Evolutionary conservation across 2,888 invertebrate species (phyloP), one percentile per base, ranked within the genome.

Genomic region (Eubasilissa splendida): DNA sequence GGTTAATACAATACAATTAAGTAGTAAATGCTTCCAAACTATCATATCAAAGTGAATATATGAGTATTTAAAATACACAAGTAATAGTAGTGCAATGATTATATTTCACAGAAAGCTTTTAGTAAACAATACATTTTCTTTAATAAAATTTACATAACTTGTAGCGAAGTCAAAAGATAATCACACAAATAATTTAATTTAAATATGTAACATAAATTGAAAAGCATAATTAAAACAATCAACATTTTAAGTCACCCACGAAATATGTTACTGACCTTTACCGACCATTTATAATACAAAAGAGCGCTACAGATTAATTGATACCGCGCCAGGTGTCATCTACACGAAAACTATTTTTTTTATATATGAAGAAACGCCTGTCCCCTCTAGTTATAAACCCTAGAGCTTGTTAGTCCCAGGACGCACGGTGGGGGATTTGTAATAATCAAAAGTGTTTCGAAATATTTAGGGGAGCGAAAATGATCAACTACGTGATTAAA

Each of bases 401-500:
- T 12, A 50, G 65, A 52, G 58, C 75, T 63, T 75, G 60, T 63
- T 59, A 63, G 75, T 52, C 60, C 71, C 71, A n/a, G 74, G n/a
- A 12, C 78, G 58, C 70, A 56, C 81, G 70, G 71, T 80, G 82
- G 82, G 83, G 81, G 83, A 75, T 77, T 77, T 76, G 56, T 80
- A 71, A 82, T 83, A 82, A 83, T 81, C 83, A 82, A 82, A 79
- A 83, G 82, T 79, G 80, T 79, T 80, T 73, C 77, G 59, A 77
- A 77, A 81, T 82, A 77, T 76, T 75, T 77, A 77, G 81, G 82
- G 82, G 83, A 77, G 82, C 60, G 75, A 60, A 80, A 82, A 80
- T 80, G 80, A 83, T 83, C 80, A 80, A 83, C 73, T 83, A 74
- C 75, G 78, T 83, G 80, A 82, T 82, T 83, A 83, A 83, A 83